Base-by-base conservation (phyloP, 2,888 invertebrate genomes). In the Malthinus flaveolus region DNA sequence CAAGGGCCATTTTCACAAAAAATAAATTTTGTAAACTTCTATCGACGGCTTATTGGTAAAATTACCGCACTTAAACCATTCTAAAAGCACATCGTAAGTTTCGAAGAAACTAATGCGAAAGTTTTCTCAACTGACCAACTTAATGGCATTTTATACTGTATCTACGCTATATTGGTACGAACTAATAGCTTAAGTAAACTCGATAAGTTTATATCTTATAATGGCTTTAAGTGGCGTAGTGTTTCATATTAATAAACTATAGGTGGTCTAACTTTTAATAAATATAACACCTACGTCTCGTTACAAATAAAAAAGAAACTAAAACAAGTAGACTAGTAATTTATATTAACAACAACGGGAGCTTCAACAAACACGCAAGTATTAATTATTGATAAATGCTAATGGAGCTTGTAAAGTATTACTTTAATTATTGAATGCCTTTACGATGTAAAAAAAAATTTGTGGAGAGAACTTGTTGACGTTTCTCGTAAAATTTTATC, bases 311-410 rank as follows among this genome's bases (percentile, higher is more conserved):
- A 46, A 59, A 58, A 55, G 48, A 50, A 50, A 60, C 46, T 50
- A 55, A 53, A 44, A 52, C 55, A 60, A 60, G 51, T 49, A 56
- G 60, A 59, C 51, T 52, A 46, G 61, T 57, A 59, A 58, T 65
- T 61, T 63, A 63, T 61, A 15, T 15, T 23, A 60, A 54, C 49
- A 62, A 63, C 54, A 59, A 63, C 65, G 52, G 61, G 54, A 65
- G 54, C 50, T 56, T 48, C 44, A 32, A 47, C 33, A 10, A 49
- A 55, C 48, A 66, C 62, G 64, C 62, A 64, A 62, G 49, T 61
- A 66, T 64, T 66, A 66, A 64, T 66, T 66, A 64, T 66, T 66
- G 64, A 66, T 66, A 64, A 66, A 62, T 58, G 64, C 57, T 64
- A 64, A 66, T 63, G 65, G 63, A 61, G 51, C 49, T 53, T 31